A percentile compares a stretch with the other conserved stretches of the same genome.
phyloP scores from a whole-genome alignment of 2,113 vertebrate genomes.

The human (Homo sapiens) region DNA sequence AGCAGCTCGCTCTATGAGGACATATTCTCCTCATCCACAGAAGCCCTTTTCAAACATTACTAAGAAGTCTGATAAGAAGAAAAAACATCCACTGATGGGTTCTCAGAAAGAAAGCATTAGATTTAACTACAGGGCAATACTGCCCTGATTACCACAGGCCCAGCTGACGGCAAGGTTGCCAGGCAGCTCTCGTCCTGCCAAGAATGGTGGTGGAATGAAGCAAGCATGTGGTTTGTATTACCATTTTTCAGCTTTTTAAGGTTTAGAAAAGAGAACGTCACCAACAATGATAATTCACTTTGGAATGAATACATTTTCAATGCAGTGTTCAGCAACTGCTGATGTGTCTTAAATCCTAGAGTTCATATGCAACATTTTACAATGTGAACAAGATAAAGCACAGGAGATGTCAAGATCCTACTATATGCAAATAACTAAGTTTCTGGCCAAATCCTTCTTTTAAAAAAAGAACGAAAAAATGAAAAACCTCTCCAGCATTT shows the following conservation, averaged over 20 bases:
- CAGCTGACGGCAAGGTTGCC: conserved; percentile 78
- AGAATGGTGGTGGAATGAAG: conserved; percentile 78
- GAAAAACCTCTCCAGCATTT: conserved; percentile 26
- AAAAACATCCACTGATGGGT: conserved; percentile 70
- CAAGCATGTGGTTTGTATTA: conserved; percentile 85
- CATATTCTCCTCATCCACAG: conserved; percentile 35
- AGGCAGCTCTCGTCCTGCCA: conserved; percentile 76
- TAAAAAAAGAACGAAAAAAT: conserved; percentile 49
- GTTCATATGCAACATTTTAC: conserved; percentile 77
- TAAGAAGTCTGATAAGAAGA: conserved; percentile 69
- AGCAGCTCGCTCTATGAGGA: conserved; percentile 17
- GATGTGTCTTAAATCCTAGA: conserved; percentile 79
- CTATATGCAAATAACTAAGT: conserved; percentile 65
- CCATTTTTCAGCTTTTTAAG: conserved; percentile 79
- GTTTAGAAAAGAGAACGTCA: conserved; percentile 82
- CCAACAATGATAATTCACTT: conserved; percentile 77
- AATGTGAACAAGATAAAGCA: conserved; percentile 66
- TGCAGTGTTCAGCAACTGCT: conserved; percentile 74
- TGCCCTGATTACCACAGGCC: conserved; percentile 71
- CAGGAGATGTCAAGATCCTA: conserved; percentile 70
- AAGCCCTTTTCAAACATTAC: conserved; percentile 71
- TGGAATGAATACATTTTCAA: conserved; percentile 81
- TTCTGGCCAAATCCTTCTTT: conserved; percentile 66
- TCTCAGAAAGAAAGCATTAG: conserved; percentile 79
- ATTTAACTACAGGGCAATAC: conserved; percentile 76